These are phyloP conservation scores for Platyscapa corneri DNA, from an alignment of 1,140 invertebrate species.

Conservation along the genomic window DNA sequence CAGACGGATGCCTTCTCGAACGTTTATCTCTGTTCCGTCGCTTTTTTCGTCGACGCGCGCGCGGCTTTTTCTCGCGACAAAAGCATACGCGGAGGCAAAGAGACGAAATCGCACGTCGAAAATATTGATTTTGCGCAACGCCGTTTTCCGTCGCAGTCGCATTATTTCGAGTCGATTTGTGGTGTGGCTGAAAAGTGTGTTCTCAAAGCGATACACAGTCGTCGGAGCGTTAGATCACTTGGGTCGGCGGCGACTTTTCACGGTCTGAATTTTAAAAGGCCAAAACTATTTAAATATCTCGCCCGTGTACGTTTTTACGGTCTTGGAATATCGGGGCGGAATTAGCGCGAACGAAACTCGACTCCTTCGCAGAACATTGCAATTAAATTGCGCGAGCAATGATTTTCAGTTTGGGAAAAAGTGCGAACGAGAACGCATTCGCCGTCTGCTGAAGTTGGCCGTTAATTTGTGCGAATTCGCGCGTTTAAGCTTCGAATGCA, in stretches of 20 bases:
- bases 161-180: neutral
- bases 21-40: neutral
- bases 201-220: neutral
- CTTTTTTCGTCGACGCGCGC: neutral
- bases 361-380: no score
- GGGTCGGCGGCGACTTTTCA: no score
- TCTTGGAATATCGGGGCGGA: neutral
- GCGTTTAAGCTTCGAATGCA: neutral
- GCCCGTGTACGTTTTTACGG: neutral
- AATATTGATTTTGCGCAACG: neutral
- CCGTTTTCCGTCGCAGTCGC: neutral
- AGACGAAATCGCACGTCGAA: neutral
- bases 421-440: neutral
- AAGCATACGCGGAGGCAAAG: neutral
- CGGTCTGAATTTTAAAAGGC: neutral
- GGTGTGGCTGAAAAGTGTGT: neutral
- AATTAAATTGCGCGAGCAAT: no score
- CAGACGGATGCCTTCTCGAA: neutral
- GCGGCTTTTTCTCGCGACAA: neutral
- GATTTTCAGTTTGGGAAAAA: neutral
- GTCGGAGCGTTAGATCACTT: neutral
- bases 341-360: neutral
- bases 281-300: neutral
- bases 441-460: no score
- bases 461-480: neutral